A percentile compares a stretch with the other conserved stretches of the same genome.
Conservation (phyloP, 2,113 vertebrate genomes). For the Porphyrio hochstetteri region DNA sequence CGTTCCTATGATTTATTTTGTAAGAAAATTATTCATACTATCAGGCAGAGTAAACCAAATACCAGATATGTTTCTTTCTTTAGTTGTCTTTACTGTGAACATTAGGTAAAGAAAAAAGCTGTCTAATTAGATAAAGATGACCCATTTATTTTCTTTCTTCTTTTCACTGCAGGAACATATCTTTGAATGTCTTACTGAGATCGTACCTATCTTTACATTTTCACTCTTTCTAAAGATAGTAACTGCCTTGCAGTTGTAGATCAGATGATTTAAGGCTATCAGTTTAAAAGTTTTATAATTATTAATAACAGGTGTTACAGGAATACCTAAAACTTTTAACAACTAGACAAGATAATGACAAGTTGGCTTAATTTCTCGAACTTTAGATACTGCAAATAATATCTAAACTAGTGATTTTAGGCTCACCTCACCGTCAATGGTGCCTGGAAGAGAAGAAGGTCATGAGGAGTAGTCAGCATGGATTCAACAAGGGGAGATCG, state of each 20-base stretch:
- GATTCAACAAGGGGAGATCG: too few species aligned
- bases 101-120: background rate
- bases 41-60: background rate
- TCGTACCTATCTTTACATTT: background rate
- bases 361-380: background rate
- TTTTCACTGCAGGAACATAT: background rate
- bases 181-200: background rate
- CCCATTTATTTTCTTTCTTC: background rate
- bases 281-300: background rate
- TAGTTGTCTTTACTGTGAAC: background rate
- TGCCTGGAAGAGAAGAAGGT: background rate
- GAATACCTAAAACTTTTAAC: background rate
- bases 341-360: background rate
- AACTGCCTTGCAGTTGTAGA: background rate
- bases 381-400: background rate
- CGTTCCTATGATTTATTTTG: background rate
- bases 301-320: background rate
- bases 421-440: background rate
- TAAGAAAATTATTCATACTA: background rate
- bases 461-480: too few species aligned
- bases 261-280: background rate
- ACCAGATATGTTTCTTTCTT: background rate
- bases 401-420: background rate
- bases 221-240: background rate
- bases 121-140: background rate